Conservation (phyloP, 2,113 vertebrate genomes). For the Mobula birostris region DNA sequence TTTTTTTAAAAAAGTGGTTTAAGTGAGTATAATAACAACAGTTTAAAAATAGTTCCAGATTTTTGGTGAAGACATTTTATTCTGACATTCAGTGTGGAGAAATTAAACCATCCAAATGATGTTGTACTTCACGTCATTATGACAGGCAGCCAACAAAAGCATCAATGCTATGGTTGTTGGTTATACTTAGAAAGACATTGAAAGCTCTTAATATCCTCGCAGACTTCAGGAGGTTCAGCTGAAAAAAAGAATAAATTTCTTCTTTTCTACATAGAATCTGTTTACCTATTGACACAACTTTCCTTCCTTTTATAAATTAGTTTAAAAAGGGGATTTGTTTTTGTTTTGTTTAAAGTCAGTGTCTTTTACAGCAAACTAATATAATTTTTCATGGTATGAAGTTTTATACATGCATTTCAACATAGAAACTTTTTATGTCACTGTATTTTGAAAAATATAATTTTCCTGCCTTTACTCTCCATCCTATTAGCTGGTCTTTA, state of each 20-base stretch:
- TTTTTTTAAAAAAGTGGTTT: no score
- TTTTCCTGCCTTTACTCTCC: background rate
- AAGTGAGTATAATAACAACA: background rate
- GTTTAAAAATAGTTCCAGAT: background rate
- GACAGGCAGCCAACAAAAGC: background rate
- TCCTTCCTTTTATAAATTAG: background rate
- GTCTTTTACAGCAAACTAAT: background rate
- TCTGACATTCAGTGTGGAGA: background rate
- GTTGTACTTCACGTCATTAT: background rate
- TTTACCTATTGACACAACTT: background rate
- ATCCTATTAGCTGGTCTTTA: background rate
- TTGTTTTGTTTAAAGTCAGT: background rate
- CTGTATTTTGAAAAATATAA: background rate
- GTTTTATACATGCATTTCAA: no score
- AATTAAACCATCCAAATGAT: background rate
- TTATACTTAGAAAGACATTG: background rate
- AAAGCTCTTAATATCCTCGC: background rate
- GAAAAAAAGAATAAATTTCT: background rate
- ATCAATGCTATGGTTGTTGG: background rate
- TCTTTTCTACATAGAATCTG: background rate
- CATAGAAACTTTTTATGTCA: no score
- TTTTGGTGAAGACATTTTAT: background rate
- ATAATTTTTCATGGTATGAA: no score
- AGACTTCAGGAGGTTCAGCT: background rate
- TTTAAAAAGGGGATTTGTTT: background rate